phyloP scores from a whole-genome alignment of 1,140 invertebrate genomes.

The Conopomorpha cramerella region DNA sequence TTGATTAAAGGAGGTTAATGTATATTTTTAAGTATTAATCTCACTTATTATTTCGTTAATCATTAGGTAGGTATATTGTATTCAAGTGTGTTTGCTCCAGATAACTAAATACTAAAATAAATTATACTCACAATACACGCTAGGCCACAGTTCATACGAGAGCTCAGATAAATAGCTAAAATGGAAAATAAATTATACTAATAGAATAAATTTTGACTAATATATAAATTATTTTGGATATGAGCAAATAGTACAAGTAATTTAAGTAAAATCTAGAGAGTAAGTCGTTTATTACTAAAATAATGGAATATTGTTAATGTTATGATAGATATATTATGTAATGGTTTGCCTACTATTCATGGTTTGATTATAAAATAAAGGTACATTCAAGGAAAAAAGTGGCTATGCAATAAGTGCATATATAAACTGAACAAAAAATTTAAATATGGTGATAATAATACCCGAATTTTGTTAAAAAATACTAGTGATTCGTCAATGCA shows the following conservation, averaged over 20 bases:
- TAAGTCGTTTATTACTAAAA: conserved; percentile 40
- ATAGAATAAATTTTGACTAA: no score
- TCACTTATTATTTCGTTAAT: conserved; percentile 50
- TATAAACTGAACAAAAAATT: no score
- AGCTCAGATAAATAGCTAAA: conserved; percentile 31
- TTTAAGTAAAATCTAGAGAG: conserved; percentile 36
- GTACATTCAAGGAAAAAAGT: no score
- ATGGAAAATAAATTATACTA: no score
- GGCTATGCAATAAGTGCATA: no score
- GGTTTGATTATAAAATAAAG: conserved; percentile 8
- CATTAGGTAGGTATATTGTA: conserved; percentile 21
- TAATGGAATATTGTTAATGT: conserved; percentile 55
- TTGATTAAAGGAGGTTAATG: no score
- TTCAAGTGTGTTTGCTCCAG: conserved; percentile 17
- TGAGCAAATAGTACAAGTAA: conserved; percentile 42
- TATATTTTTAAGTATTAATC: conserved; percentile 56
- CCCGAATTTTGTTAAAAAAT: no score
- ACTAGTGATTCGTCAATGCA: no score
- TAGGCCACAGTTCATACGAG: conserved; percentile 6
- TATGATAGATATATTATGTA: conserved; percentile 31
- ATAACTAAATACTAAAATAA: conserved; percentile 4
- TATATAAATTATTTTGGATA: conserved; percentile 43
- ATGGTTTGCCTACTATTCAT: conserved; percentile 10
- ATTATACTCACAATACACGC: no score
- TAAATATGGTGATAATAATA: no score